Conservation (phyloP, 2,888 invertebrate genomes). For the Toxonevra muliebris region DNA sequence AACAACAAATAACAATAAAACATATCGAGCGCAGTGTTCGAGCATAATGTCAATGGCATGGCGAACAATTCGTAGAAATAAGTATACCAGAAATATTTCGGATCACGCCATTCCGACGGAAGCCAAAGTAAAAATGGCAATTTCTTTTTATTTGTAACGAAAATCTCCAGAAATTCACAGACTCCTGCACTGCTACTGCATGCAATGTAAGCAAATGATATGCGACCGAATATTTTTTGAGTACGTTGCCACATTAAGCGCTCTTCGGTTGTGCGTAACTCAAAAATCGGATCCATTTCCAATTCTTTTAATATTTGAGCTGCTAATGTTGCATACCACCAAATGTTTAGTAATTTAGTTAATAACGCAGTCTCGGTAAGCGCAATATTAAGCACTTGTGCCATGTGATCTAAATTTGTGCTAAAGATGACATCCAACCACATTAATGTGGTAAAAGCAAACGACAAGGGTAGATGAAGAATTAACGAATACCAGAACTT, state of each 20-base stretch:
- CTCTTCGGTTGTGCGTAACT: conserved; percentile 43
- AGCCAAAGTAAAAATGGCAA: conserved; percentile 55
- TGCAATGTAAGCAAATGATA: conserved; percentile 39
- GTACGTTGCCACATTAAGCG: conserved; percentile 42
- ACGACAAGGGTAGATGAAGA: conserved; percentile 48
- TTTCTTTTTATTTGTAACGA: conserved; percentile 40
- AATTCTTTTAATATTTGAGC: conserved; percentile 45
- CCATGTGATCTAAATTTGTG: conserved; percentile 50
- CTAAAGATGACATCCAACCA: conserved; percentile 51
- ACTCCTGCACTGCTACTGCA: conserved; percentile 31
- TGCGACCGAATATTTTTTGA: conserved; percentile 40
- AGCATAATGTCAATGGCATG: conserved; percentile 49
- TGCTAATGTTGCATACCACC: conserved; percentile 42
- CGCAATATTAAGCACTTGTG: conserved; percentile 54
- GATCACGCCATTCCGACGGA: conserved; percentile 54
- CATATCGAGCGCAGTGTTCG: conserved; percentile 50
- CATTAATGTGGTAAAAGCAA: conserved; percentile 51
- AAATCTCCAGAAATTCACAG: conserved; percentile 41
- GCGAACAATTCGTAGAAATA: conserved; percentile 51
- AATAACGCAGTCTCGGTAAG: conserved; percentile 51
- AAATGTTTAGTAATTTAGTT: conserved; percentile 53
- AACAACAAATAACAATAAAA: conserved; percentile 53
- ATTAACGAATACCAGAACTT: conserved; percentile 29
- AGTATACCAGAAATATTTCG: conserved; percentile 44
- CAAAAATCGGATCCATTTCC: conserved; percentile 35